Evolutionary conservation across 2,888 invertebrate genomes (phyloP).

Genomic region (Drymonia ruficornis): DNA sequence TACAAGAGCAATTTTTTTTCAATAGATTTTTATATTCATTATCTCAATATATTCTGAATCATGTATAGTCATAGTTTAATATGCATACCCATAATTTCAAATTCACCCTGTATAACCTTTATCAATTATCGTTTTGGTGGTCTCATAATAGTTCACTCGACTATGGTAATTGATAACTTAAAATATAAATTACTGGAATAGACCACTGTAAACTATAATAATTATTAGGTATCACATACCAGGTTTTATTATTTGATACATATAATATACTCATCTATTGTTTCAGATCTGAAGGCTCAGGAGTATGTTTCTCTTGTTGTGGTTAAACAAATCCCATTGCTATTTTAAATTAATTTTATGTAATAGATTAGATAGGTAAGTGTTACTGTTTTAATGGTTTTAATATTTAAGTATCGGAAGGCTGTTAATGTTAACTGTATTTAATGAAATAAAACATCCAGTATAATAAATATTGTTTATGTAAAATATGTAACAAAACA

Average conservation of each 20-base stretch:
- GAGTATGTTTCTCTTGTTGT: slow-evolving; percentile 75
- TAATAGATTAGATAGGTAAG: slow-evolving; percentile 1
- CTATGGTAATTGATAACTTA: too few relatives aligned
- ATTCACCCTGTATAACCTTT: too few relatives aligned
- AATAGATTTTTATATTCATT: too few relatives aligned
- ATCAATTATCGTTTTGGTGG: too few relatives aligned
- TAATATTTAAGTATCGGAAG: slow-evolving; percentile 27
- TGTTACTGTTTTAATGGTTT: slow-evolving; percentile 23
- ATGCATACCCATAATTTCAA: too few relatives aligned
- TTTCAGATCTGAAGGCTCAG: slow-evolving; percentile 67
- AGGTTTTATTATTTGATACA: not conserved
- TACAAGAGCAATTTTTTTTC: too few relatives aligned
- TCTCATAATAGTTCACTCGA: too few relatives aligned
- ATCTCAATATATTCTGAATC: too few relatives aligned
- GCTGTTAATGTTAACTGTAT: slow-evolving; percentile 35
- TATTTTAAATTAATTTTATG: slow-evolving; percentile 7
- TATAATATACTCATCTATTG: slow-evolving; percentile 10
- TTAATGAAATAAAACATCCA: slow-evolving; percentile 40
- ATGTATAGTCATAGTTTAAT: too few relatives aligned
- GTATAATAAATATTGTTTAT: slow-evolving; percentile 41
- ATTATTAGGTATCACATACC: too few relatives aligned
- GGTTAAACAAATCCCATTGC: slow-evolving; percentile 35
- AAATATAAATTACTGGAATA: too few relatives aligned
- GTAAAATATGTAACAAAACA: slow-evolving; percentile 47
- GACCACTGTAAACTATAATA: too few relatives aligned